Percentiles rank a stretch among this genome's conserved stretches.
Evolutionary conservation across 1,140 invertebrate genomes (phyloP).

Genomic region (Temnothorax curvispinosus): DNA sequence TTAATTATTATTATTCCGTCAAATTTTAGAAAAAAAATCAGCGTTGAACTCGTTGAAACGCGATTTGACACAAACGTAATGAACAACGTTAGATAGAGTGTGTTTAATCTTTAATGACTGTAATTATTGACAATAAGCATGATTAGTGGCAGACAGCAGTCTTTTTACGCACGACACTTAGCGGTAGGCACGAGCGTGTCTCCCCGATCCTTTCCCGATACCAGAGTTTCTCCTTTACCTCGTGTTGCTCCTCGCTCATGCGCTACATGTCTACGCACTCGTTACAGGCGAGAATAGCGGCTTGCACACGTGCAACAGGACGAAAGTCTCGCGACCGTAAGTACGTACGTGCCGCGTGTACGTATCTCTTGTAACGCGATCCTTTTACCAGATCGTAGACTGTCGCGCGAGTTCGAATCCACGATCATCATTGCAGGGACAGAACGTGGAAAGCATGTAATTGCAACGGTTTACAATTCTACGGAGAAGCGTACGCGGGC

Average conservation of each 20-base stretch:
- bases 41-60: background rate
- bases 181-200: background rate
- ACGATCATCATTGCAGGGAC: constrained; percentile 58
- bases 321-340: constrained; percentile 12
- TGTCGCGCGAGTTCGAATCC: constrained; percentile 22
- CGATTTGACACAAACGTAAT: background rate
- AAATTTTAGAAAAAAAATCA: background rate
- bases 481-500: background rate
- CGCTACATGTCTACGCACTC: constrained; percentile 46
- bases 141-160: background rate
- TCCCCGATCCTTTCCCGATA: constrained; percentile 6
- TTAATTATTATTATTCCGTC: background rate
- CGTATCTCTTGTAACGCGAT: background rate
- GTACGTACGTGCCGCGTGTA: background rate
- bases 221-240: constrained; percentile 40
- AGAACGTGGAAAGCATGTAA: constrained; percentile 74
- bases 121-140: background rate
- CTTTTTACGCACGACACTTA: background rate
- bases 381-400: background rate
- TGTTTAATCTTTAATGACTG: background rate
- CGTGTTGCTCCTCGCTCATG: constrained; percentile 11
- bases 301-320: constrained; percentile 8
- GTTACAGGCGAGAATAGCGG: constrained; percentile 41
- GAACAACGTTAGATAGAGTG: background rate
- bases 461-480: constrained; percentile 61